A percentile compares a stretch with the other conserved stretches of the same genome.
phyloP scores from a whole-genome alignment of 2,113 vertebrate species.

The Oreochromis niloticus region DNA sequence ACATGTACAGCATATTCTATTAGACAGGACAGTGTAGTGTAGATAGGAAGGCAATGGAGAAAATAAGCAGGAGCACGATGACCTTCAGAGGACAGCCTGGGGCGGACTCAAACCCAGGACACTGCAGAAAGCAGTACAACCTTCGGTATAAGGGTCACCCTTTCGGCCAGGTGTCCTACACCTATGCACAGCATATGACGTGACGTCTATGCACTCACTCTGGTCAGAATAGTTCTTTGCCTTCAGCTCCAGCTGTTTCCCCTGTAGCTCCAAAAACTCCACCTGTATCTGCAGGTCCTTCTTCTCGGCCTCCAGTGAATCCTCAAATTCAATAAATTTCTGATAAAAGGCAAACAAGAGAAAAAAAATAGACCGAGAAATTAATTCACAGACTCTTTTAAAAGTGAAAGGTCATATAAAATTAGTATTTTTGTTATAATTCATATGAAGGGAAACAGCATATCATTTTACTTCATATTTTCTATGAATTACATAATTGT shows the following conservation, averaged over 20 bases:
- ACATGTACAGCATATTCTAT: neutral
- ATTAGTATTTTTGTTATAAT: neutral
- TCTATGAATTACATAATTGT: neutral
- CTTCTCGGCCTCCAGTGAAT: slow-evolving; percentile 95
- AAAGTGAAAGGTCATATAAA: neutral
- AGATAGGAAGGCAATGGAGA: neutral
- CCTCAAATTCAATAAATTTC: slow-evolving; percentile 99
- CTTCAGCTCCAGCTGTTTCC: slow-evolving; percentile 93
- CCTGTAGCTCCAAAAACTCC: slow-evolving; percentile 90
- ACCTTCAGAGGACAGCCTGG: neutral
- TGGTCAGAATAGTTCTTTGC: slow-evolving; percentile 94
- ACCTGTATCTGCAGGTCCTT: slow-evolving; percentile 93
- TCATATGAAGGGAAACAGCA: neutral
- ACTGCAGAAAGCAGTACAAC: neutral
- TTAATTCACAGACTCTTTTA: neutral
- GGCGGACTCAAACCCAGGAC: neutral
- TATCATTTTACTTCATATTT: neutral
- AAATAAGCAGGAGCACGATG: neutral
- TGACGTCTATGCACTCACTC: slow-evolving; percentile 50
- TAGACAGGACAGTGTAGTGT: neutral
- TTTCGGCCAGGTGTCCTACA: neutral
- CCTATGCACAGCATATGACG: neutral
- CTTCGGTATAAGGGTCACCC: neutral
- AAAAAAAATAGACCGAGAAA: neutral
- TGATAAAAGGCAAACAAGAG: slow-evolving; percentile 38